Evolutionary conservation across 2,888 invertebrate genomes (phyloP).

Genomic region (Ophion obscuratus): DNA sequence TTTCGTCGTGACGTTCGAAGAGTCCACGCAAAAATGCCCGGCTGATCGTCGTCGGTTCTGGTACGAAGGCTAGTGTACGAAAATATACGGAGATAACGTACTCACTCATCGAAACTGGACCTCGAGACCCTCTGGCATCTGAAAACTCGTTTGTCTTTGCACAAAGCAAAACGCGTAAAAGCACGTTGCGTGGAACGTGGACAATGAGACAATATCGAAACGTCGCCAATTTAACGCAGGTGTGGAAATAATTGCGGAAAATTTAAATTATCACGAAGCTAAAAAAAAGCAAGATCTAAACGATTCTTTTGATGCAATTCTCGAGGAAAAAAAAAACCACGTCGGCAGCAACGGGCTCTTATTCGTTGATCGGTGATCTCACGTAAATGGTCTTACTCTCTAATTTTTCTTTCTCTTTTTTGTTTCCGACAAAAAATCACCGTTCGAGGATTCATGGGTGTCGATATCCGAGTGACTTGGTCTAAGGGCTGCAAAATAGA

Average conservation of each 20-base stretch:
- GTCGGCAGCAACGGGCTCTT: conserved; percentile 67
- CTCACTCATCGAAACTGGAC: conserved; percentile 70
- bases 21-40: conserved; percentile 20
- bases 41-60: conserved; percentile 34
- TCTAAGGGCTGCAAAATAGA: conserved; percentile 78
- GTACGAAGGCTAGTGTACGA: conserved; percentile 31
- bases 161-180: conserved; percentile 74
- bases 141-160: conserved; percentile 72
- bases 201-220: conserved; percentile 27
- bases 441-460: conserved; percentile 70
- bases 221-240: conserved; percentile 1
- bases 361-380: conserved; percentile 58
- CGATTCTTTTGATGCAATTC: neutral
- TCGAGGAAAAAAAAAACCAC: conserved; percentile 38
- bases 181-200: conserved; percentile 75
- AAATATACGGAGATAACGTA: conserved; percentile 45
- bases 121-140: conserved; percentile 70
- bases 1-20: conserved; percentile 15
- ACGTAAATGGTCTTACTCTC: conserved; percentile 48
- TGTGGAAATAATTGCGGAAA: conserved; percentile 15
- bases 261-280: neutral
- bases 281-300: conserved; percentile 13
- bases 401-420: neutral
- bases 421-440: conserved; percentile 46
- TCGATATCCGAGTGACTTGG: conserved; percentile 69